phyloP scores from a whole-genome alignment of 2,797 vertebrate species.

The Valencia hispanica region DNA sequence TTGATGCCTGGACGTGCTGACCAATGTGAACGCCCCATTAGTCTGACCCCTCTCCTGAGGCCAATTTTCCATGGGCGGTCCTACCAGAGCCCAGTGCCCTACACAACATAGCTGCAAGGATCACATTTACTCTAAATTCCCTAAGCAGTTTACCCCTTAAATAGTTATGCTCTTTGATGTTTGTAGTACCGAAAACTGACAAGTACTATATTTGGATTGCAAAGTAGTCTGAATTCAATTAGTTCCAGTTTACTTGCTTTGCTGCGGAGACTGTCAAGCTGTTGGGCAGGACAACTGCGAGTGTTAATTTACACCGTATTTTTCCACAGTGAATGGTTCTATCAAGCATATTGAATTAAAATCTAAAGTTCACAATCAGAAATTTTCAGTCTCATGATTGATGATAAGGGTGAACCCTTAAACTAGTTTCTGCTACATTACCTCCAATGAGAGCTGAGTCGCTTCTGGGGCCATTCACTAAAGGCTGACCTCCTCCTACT shows the following conservation, averaged over 20 bases:
- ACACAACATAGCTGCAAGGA: no score
- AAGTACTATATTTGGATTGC: neutral
- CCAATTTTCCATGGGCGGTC: no score
- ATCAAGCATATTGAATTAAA: neutral
- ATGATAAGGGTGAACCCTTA: slow-evolving; percentile 8
- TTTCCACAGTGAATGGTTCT: neutral
- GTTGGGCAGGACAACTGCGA: neutral
- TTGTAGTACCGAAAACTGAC: neutral
- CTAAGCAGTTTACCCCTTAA: no score
- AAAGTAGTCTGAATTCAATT: neutral
- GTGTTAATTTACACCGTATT: neutral
- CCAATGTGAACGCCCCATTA: no score
- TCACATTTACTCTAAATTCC: no score
- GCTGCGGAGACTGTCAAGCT: neutral
- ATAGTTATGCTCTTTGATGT: no score
- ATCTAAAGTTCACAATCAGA: neutral
- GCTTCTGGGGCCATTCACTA: slow-evolving; percentile 85
- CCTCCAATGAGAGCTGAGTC: slow-evolving; percentile 95
- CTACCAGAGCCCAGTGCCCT: no score
- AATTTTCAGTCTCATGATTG: neutral
- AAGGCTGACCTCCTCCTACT: slow-evolving; percentile 84
- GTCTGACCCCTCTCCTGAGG: no score
- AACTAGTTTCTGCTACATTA: slow-evolving; percentile 66
- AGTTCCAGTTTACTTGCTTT: neutral
- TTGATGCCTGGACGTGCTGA: no score